These are phyloP conservation scores for Eueremaeus valkanovi DNA, from an alignment of 2,888 invertebrate species.

Conservation along the genomic window DNA sequence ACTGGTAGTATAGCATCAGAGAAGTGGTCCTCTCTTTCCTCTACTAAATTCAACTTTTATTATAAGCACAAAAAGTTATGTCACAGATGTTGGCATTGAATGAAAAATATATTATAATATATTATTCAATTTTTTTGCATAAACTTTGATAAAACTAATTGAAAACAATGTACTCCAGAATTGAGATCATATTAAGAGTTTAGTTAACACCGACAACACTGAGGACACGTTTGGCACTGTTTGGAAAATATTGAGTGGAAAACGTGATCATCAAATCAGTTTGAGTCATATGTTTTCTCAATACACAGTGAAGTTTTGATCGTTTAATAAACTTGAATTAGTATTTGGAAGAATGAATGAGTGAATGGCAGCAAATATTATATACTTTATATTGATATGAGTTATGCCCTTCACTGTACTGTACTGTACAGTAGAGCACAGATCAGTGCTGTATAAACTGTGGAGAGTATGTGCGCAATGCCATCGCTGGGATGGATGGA, in stretches of 20 bases:
- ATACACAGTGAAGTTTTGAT: too few relatives aligned
- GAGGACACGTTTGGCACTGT: too few relatives aligned
- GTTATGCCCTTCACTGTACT: too few relatives aligned
- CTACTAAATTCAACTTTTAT: background rate
- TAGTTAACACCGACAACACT: too few relatives aligned
- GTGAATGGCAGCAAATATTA: conserved; percentile 9
- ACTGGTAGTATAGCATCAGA: background rate
- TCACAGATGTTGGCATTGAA: conserved; percentile 24
- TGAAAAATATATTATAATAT: conserved; percentile 11
- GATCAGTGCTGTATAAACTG: too few relatives aligned
- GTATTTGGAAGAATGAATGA: conserved; percentile 5
- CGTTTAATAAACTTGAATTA: conserved; percentile 20
- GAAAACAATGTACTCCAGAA: background rate
- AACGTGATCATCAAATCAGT: background rate
- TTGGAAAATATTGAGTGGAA: background rate
- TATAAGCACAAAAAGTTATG: background rate
- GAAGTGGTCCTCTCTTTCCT: background rate
- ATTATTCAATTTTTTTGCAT: background rate
- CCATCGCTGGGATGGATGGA: conserved; percentile 21
- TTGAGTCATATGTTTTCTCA: background rate
- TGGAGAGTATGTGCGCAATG: conserved; percentile 30
- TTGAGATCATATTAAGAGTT: too few relatives aligned
- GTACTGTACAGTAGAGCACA: too few relatives aligned
- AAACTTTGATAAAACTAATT: background rate
- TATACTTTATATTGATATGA: background rate